Percentiles rank a stretch among this genome's conserved stretches.
Evolutionary conservation across 1,140 invertebrate genomes (phyloP).

Genomic region (Heliconius melpomene): DNA sequence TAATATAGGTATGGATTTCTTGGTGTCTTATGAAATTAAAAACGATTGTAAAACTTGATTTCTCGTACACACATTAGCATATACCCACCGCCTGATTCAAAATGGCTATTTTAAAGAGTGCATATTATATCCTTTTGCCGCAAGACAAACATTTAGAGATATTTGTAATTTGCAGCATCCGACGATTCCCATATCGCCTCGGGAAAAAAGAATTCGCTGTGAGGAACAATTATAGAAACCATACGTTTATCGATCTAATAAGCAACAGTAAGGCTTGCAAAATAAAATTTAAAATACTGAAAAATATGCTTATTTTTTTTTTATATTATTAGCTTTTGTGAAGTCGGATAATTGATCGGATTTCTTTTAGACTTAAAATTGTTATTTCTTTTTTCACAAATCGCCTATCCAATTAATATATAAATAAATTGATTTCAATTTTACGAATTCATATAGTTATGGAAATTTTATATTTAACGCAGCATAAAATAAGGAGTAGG

Average conservation of each 20-base stretch:
- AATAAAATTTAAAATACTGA: neutral
- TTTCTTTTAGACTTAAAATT: neutral
- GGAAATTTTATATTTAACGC: too few relatives aligned
- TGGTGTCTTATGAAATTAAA: too few relatives aligned
- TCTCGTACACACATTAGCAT: neutral
- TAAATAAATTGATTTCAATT: too few relatives aligned
- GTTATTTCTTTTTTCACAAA: too few relatives aligned
- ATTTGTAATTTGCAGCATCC: conserved; percentile 25
- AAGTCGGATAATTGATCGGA: neutral
- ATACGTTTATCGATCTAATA: conserved; percentile 2
- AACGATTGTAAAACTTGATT: neutral
- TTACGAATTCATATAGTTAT: too few relatives aligned
- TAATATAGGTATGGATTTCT: too few relatives aligned
- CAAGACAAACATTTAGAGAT: conserved; percentile 19
- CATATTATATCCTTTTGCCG: conserved; percentile 7
- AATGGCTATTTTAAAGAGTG: neutral
- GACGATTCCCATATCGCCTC: conserved; percentile 21
- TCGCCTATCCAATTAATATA: too few relatives aligned
- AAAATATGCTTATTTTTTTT: neutral
- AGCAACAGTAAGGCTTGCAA: neutral
- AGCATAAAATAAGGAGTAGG: too few relatives aligned
- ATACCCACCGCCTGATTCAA: neutral
- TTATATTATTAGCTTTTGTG: neutral
- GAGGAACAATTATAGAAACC: conserved; percentile 8
- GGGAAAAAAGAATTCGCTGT: conserved; percentile 2